Evolutionary conservation across 2,797 vertebrate genomes (phyloP), one percentile per base, ranked within the genome.

Genomic region (Dallia pectoralis): DNA sequence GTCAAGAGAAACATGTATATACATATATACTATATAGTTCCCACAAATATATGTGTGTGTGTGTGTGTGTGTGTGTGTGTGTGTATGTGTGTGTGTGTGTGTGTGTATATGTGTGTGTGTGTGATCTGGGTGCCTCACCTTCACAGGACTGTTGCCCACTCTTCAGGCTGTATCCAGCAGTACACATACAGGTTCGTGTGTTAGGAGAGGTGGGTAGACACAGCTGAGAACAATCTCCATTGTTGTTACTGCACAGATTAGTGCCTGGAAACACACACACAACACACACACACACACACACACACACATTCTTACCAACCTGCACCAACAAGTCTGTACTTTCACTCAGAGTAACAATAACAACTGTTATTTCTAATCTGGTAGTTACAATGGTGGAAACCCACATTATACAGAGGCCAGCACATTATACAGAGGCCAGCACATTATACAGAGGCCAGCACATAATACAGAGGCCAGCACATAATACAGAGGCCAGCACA

Each of bases 171-270:
- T 98, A 99, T 33, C 97, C 97, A 0, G 97, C 97, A 0, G 97
- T 99, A 82, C 97, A 99, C 96, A 97, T 97, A 84, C 97, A 99
- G 81, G 97, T 91, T 29, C 95, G 92, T 47, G 93, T 94, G 4
- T 86, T 94, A 59, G 89, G 91, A 0, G 97, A 98, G 0, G 96
- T 98, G 72, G 97, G 96, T 59, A 99, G 93, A 80, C 97, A 99
- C 78, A 99, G 94, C 91, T 99, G 97, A 0, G 97, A 98, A 80
- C 97, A 99, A 87, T 97, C 96, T 0, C 97, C 97, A 0, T 99
- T 99, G 84, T 96, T 98, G 14, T 94, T 85, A 18, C 96, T 98
- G 88, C 97, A 99, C 72, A 96, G 91, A 82, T 98, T 99, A 79
- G 89, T 92, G 62, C 95, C 95, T 73, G 75, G 82, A 89, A 8